phyloP scores from a whole-genome alignment of 2,888 invertebrate species.

The Polylopha cassiicola region DNA sequence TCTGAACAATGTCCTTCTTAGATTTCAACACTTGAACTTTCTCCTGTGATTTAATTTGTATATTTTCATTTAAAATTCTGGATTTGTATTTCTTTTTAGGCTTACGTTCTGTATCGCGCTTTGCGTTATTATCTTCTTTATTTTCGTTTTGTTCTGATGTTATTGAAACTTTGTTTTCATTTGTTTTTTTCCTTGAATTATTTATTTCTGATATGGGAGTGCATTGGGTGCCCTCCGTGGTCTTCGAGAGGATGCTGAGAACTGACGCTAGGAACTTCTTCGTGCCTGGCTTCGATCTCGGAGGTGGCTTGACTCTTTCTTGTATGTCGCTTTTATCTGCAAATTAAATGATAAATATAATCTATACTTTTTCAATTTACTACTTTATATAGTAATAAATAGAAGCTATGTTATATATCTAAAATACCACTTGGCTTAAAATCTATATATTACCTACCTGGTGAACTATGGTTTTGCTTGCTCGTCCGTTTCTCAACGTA shows the following conservation, averaged over 20 bases:
- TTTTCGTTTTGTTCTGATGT: conserved; percentile 22
- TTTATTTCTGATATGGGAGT: conserved; percentile 25
- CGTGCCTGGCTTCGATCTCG: conserved; percentile 33
- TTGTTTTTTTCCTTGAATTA: conserved; percentile 1
- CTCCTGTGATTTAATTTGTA: conserved; percentile 25
- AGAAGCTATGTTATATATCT: background rate
- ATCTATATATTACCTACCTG: conserved; percentile 5
- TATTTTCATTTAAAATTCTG: conserved; percentile 30
- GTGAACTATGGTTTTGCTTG: conserved; percentile 11
- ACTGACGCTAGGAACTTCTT: conserved; percentile 46
- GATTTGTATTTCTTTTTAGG: conserved; percentile 34
- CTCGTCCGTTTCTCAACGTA: conserved; percentile 50
- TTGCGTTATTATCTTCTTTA: conserved; percentile 2
- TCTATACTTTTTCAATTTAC: background rate
- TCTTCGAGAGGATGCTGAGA: conserved; percentile 44
- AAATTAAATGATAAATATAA: conserved; percentile 27
- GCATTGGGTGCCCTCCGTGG: conserved; percentile 44
- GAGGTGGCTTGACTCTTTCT: conserved; percentile 28
- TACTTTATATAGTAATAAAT: background rate
- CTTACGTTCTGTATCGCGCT: conserved; percentile 25
- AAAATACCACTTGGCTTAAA: background rate
- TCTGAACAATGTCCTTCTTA: conserved; percentile 38
- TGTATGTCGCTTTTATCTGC: conserved; percentile 17
- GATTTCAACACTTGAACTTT: conserved; percentile 41
- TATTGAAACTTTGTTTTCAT: conserved; percentile 7